A percentile compares a stretch with the other conserved stretches of the same genome.
These are phyloP conservation scores for Podocnemis expansa DNA, from an alignment of 2,113 vertebrate genomes.

Conservation along the genomic window DNA sequence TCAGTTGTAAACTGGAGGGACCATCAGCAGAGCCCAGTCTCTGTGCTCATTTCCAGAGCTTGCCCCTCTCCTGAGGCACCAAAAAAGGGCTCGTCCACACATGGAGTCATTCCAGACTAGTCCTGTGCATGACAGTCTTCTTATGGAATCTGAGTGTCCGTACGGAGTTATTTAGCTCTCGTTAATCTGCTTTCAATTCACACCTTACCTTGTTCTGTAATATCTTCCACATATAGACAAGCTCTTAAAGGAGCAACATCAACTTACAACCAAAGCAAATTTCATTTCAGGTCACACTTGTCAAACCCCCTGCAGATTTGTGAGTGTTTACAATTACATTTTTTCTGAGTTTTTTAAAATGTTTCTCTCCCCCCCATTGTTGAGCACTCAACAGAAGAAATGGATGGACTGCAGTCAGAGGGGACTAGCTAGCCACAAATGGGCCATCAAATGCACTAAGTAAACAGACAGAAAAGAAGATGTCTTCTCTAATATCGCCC, in stretches of 20 bases:
- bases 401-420: neutral
- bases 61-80: accelerated
- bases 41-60: neutral
- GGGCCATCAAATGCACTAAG: neutral
- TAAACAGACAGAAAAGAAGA: neutral
- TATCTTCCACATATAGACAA: neutral
- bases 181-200: neutral
- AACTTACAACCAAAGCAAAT: neutral
- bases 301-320: neutral
- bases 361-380: neutral
- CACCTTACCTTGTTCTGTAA: neutral
- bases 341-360: neutral
- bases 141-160: neutral
- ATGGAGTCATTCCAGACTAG: neutral
- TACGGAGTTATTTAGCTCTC: neutral
- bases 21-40: neutral
- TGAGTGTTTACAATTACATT: neutral
- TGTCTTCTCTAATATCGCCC: neutral
- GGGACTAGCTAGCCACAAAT: neutral
- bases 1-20: neutral
- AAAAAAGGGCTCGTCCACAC: neutral
- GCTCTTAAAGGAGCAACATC: neutral
- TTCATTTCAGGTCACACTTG: constrained; percentile 11
- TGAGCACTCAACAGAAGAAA: neutral
- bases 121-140: neutral